A percentile compares a stretch with the other conserved stretches of the same genome.
Conservation (phyloP, 53 echinoderm and acorn worm species). For the Apostichopus leukothele region DNA sequence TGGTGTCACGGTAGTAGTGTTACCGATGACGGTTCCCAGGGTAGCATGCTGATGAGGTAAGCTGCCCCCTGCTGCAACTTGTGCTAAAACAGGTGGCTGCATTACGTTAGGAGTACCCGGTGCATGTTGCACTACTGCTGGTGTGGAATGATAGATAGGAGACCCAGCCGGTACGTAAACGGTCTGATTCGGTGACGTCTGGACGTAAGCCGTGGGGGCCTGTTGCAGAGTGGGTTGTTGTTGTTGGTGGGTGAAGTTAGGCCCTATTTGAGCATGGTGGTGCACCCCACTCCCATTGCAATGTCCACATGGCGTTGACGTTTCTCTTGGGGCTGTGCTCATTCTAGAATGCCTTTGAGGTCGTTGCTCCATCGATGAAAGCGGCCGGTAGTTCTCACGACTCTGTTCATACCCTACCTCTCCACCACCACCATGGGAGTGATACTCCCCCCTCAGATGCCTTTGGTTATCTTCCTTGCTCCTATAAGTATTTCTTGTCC, state of each 20-base stretch:
- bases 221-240: background rate
- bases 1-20: background rate
- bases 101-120: background rate
- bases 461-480: background rate
- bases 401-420: background rate
- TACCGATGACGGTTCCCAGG: background rate
- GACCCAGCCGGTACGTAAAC: slow-evolving; percentile 6
- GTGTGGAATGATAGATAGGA: slow-evolving; percentile 37
- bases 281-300: slow-evolving; percentile 49
- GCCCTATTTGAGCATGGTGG: background rate
- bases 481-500: background rate
- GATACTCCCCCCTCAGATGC: background rate
- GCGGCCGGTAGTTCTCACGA: background rate
- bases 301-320: slow-evolving; percentile 12
- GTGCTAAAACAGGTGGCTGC: background rate
- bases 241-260: background rate
- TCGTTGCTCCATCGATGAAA: slow-evolving; percentile 1
- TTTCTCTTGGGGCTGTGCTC: background rate
- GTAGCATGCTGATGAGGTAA: slow-evolving; percentile 1
- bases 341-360: background rate
- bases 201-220: background rate
- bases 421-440: background rate
- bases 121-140: slow-evolving; percentile 2
- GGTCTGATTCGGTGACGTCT: slow-evolving; percentile 16
- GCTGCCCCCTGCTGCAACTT: background rate